Evolutionary conservation across 2,113 vertebrate species (phyloP).

Genomic region (Pterocles gutturalis): DNA sequence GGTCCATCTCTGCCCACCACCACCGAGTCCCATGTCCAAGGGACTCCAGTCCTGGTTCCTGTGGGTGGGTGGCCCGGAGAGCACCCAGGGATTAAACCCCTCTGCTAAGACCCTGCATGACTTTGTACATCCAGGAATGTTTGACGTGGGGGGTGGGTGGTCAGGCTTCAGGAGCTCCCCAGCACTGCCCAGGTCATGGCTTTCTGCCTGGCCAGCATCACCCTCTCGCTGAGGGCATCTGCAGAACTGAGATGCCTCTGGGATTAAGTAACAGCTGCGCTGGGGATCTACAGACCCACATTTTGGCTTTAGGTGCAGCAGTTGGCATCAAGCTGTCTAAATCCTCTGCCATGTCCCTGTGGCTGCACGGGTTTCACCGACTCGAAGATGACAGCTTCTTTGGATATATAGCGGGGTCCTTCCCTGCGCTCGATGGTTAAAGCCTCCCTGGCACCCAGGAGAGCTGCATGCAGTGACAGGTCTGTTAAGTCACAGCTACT

Average conservation of each 20-base stretch:
- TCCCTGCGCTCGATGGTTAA: neutral
- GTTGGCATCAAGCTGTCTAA: neutral
- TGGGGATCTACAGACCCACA: neutral
- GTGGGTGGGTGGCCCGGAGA: neutral
- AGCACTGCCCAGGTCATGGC: neutral
- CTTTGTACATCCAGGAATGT: neutral
- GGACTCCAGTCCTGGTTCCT: neutral
- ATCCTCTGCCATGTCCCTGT: fast-evolving
- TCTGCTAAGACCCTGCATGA: neutral
- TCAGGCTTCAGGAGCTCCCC: neutral
- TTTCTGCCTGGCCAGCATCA: neutral
- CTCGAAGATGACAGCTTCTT: neutral
- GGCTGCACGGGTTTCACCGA: neutral
- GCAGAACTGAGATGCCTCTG: neutral
- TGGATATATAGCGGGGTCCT: neutral
- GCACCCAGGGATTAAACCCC: neutral
- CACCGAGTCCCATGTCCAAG: fast-evolving
- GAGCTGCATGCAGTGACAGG: neutral
- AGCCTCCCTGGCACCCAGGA: neutral
- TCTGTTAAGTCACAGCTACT: neutral
- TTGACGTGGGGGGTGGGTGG: fast-evolving
- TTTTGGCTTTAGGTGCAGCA: neutral
- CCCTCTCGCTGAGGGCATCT: fast-evolving
- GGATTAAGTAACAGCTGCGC: neutral
- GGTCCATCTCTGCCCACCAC: neutral